Base-by-base conservation (phyloP, 2,113 vertebrate genomes). In the Archilochus colubris region DNA sequence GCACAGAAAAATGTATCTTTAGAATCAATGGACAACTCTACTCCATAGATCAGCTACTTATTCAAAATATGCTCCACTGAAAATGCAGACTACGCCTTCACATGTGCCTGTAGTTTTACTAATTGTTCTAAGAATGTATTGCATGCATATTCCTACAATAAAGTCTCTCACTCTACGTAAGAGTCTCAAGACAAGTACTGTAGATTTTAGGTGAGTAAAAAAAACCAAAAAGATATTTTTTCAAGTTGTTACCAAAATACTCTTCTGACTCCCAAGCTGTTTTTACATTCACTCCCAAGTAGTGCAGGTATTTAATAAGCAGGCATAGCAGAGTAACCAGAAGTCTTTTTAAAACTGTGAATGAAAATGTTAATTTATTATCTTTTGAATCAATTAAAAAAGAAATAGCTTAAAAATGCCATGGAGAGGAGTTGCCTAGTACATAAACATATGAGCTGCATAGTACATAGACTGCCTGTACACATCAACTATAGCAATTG, bases 21-120 rank as follows among this genome's bases (percentile, higher is more conserved):
- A 95, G 89, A 94, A 93, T 92, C 89, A 92, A 95, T 67, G 95
- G 93, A 95, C 94, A 94, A 74, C 70, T 82, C 78, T 82, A 87
- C 43, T 94, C 88, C 82, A 93, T 36, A 92, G 62, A 91, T 95
- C 68, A 95, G 87, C 72, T 88, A 85, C 63, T 95, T 93, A 81
- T 77, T 95, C 76, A 94, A 94, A 91, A 69, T 81, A 59, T 2
- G 8, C 76, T 95, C 85, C 70, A 82, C 59, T 79, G 70, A 92
- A 96, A 89, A 86, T 36, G 82, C 79, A 93, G 57, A 94, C 85
- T 74, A 80, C 7, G 68, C 44, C 44, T 88, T 95, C 94, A 89
- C 73, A 96, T 92, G 77, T 54, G 69, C 81, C 69, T 1, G 0
- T 12, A 67, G 82, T 82, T 91, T 69, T 70, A 91, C 70, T 82